Percentiles rank a stretch among this genome's conserved stretches.
phyloP scores from a whole-genome alignment of 2,888 invertebrate genomes.

The Drosophila affinis region DNA sequence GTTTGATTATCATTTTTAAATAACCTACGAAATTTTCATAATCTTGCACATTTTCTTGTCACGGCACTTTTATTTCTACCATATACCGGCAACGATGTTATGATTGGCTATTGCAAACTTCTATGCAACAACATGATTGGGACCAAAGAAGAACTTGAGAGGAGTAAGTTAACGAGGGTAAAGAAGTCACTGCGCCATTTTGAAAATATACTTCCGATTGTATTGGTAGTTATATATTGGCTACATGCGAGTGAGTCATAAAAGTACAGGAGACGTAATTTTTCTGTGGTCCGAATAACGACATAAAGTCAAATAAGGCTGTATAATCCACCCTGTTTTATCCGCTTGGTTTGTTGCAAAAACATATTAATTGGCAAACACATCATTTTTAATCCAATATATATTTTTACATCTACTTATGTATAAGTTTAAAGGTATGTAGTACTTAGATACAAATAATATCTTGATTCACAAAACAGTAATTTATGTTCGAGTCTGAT shows the following conservation, averaged over 20 bases:
- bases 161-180: background rate
- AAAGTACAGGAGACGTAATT: background rate
- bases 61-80: background rate
- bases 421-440: background rate
- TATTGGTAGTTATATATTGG: background rate
- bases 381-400: background rate
- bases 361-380: background rate
- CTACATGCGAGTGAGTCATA: background rate
- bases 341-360: background rate
- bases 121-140: background rate
- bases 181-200: background rate
- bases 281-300: background rate
- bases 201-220: background rate
- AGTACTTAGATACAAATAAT: background rate
- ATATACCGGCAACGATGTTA: background rate
- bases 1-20: no score
- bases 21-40: no score
- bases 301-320: no score
- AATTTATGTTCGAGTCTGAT: background rate
- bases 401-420: background rate
- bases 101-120: background rate
- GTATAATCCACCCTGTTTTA: background rate
- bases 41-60: background rate
- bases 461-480: background rate
- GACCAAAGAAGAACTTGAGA: background rate